phyloP scores from a whole-genome alignment of 2,888 invertebrate species.

The Drosophila paucipuncta region DNA sequence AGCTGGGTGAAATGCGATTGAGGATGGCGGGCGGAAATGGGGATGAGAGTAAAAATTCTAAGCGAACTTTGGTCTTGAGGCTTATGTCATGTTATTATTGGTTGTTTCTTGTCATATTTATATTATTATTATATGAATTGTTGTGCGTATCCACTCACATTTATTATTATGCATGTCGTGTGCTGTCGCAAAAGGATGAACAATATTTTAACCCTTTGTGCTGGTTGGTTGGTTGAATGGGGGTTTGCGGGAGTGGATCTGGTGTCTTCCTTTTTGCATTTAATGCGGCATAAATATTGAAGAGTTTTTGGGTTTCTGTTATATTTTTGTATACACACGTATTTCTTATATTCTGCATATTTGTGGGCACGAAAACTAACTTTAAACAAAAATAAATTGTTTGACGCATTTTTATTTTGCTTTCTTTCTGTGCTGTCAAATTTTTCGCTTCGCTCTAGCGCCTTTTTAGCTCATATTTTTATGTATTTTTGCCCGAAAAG shows the following conservation, averaged over 20 bases:
- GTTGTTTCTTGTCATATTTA: slow-evolving; percentile 39
- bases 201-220: slow-evolving; percentile 54
- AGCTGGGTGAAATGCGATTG: slow-evolving; percentile 3
- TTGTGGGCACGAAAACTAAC: slow-evolving; percentile 20
- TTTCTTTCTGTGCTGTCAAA: slow-evolving; percentile 7
- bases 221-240: not conserved
- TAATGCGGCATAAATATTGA: slow-evolving; percentile 49
- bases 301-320: slow-evolving; percentile 11
- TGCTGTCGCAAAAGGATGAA: slow-evolving; percentile 43
- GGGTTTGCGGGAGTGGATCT: not conserved
- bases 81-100: slow-evolving; percentile 6
- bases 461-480: slow-evolving; percentile 16
- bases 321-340: not conserved
- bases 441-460: slow-evolving; percentile 16
- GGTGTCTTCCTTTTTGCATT: slow-evolving; percentile 34
- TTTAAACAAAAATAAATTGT: slow-evolving; percentile 20
- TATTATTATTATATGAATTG: slow-evolving; percentile 40
- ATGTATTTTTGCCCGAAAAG: slow-evolving; percentile 32
- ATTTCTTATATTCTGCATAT: not conserved
- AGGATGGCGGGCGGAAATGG: not conserved
- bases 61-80: not conserved
- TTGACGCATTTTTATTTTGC: not conserved
- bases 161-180: slow-evolving; percentile 75
- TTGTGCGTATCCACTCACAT: slow-evolving; percentile 30
- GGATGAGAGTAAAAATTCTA: not conserved